A percentile compares a stretch with the other conserved stretches of the same genome.
phyloP scores from a whole-genome alignment of 2,797 vertebrate species.

The Podarcis siculus region DNA sequence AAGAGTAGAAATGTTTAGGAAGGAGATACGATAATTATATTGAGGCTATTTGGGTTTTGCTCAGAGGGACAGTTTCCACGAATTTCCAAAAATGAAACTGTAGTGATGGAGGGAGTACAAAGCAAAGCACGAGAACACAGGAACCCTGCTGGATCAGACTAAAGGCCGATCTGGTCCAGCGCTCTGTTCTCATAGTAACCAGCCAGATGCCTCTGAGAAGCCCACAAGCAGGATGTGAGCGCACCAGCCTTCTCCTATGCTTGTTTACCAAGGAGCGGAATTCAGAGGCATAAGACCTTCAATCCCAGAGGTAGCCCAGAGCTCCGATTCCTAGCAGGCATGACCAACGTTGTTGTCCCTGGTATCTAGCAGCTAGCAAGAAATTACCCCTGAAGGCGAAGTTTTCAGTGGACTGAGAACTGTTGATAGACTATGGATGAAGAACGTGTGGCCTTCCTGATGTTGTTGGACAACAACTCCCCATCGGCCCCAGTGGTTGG shows the following conservation, averaged over 20 bases:
- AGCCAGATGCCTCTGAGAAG: neutral
- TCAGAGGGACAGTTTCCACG: neutral
- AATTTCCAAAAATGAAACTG: neutral
- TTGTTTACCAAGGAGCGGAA: too few relatives aligned
- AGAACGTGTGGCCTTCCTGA: too few relatives aligned
- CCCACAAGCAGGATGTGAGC: neutral
- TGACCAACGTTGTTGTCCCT: neutral
- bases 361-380: too few relatives aligned
- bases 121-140: neutral
- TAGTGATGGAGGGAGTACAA: neutral
- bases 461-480: too few relatives aligned
- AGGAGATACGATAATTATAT: neutral
- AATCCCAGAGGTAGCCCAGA: too few relatives aligned
- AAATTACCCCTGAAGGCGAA: neutral
- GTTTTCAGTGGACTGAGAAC: neutral
- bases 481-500: too few relatives aligned
- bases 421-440: neutral
- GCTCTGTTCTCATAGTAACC: neutral
- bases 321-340: neutral
- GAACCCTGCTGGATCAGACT: neutral
- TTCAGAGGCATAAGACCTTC: too few relatives aligned
- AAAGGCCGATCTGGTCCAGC: neutral
- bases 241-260: neutral
- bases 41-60: neutral
- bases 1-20: neutral